Base-by-base conservation (phyloP, 1,140 invertebrate genomes). In the Acromyrmex charruanus region DNA sequence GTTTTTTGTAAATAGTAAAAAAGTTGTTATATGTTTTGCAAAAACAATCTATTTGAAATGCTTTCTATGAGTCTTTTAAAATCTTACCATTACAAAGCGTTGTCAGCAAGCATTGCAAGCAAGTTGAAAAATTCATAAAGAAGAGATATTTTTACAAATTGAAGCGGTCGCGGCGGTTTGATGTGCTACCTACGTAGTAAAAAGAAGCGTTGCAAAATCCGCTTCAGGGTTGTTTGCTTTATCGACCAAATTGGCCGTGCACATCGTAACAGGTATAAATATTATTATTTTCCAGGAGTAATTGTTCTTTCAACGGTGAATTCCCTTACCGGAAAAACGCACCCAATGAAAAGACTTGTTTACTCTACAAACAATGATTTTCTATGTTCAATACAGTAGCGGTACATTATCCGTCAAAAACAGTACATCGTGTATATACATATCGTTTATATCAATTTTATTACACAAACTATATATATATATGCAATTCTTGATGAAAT, bases 191-290 rank as follows among this genome's bases (percentile, higher is more conserved):
- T 35, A 87, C 61, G 49, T 49, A 28, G 21, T 1, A 88, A 82
- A 87, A 77, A 88, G 88, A 91, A 82, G 65, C 63, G 75, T 77
- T 44, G 69, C 44, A 35, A 81, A 91, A 89, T 91, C 65, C 85
- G 90, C 90, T 91, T 85, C 81, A 44, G 90, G 90, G 75, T 80
- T 92, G 69, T 92, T 92, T 91, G 68, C 51, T 91, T 89, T 90
- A 92, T 91, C 88, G 84, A 91, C 65, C 87, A 90, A 87, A 91
- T 89, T 87, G 90, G n/a, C 71, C 87, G 87, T 90, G 84, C 81
- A 84, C 80, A 89, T 90, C 74, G 87, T 75, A 86, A 88, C 90
- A 90, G 89, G 86, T 90, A 90, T 51, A 90, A 90, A 82, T 85
- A 90, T 90, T 90, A 90, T 90, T 90, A 90, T 90, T 90, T 90